Evolutionary conservation across 2,888 invertebrate genomes (phyloP).

Genomic region (Ornithoptera alexandrae): DNA sequence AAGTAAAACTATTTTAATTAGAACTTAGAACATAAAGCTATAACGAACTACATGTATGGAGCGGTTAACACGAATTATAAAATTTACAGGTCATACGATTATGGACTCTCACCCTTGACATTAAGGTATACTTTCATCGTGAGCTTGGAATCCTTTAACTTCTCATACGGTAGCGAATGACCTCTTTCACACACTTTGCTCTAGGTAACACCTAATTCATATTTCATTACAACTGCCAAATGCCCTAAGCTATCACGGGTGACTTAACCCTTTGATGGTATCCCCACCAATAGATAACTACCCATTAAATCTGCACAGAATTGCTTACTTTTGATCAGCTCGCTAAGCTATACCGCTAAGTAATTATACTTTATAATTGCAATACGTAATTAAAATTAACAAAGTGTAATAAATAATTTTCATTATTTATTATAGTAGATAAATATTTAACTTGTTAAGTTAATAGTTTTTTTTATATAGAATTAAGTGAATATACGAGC

Average conservation of each 20-base stretch:
- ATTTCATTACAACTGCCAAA: slow-evolving; percentile 24
- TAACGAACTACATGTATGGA: slow-evolving; percentile 27
- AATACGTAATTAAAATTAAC: too few species aligned
- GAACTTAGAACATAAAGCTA: slow-evolving; percentile 21
- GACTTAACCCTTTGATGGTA: too few species aligned
- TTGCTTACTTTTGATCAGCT: too few species aligned
- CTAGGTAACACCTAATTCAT: slow-evolving; percentile 27
- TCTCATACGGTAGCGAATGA: slow-evolving; percentile 25
- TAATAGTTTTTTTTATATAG: too few species aligned
- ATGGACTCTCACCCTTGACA: neutral
- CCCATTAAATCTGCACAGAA: too few species aligned
- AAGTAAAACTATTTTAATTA: slow-evolving; percentile 30
- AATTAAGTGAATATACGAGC: too few species aligned
- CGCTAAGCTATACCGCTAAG: too few species aligned
- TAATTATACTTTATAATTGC: too few species aligned
- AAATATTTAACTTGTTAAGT: too few species aligned
- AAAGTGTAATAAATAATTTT: too few species aligned
- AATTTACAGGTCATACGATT: neutral
- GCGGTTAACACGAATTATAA: slow-evolving; percentile 25
- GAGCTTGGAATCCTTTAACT: slow-evolving; percentile 1
- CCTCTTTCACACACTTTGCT: slow-evolving; percentile 29
- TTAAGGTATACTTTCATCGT: slow-evolving; percentile 2
- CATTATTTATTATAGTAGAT: too few species aligned
- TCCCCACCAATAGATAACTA: too few species aligned
- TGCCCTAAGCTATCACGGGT: slow-evolving; percentile 12